Evolutionary conservation across 2,113 vertebrate species (phyloP), one percentile per base, ranked within the genome.

Genomic region (Oenanthe melanoleuca): DNA sequence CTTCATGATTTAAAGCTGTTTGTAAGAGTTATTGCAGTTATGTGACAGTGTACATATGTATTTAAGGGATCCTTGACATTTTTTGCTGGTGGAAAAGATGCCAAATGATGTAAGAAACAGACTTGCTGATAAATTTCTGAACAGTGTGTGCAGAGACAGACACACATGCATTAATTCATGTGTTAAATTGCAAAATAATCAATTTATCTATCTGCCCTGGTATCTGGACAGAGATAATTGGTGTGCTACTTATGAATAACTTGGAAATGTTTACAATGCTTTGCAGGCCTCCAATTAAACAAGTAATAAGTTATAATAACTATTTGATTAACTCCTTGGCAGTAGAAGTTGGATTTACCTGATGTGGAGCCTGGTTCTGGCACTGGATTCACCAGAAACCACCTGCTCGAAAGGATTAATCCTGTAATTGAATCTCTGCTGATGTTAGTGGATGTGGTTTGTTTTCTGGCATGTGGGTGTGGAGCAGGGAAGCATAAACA

Each of bases 261-360:
- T 67, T 6, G 5, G 65, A 95, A 94, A 92, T 95, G 79, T 96
- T 96, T 96, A 80, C 92, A 93, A 6, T 86, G 90, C 49, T 95
- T 95, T 92, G 89, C 95, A 92, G 85, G 44, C 86, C 56, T 42
- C 87, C 75, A 65, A 96, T 96, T 92, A 93, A 93, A 86, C 61
- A 55, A 84, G 72, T 95, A 96, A 95, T 94, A 94, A 67, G 94
- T 93, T 93, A 81, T 96, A 96, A 96, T 96, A 96, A 96, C 69
- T 93, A 91, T 96, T 95, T 97, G 90, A 97, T 97, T 95, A 96
- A 90, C 79, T 95, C 67, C 49, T 89, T 97, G 96, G 95, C 96
- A 93, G 73, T 57, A 65, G 75, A 42, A 93, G 72, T 85, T 92
- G 92, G 69, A 86, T 95, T 91, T 91, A 96, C 94, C 93, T 96